Evolutionary conservation across 2,113 vertebrate species (phyloP), one percentile per base, ranked within the genome.

Genomic region (Nothobranchius kuhntae): DNA sequence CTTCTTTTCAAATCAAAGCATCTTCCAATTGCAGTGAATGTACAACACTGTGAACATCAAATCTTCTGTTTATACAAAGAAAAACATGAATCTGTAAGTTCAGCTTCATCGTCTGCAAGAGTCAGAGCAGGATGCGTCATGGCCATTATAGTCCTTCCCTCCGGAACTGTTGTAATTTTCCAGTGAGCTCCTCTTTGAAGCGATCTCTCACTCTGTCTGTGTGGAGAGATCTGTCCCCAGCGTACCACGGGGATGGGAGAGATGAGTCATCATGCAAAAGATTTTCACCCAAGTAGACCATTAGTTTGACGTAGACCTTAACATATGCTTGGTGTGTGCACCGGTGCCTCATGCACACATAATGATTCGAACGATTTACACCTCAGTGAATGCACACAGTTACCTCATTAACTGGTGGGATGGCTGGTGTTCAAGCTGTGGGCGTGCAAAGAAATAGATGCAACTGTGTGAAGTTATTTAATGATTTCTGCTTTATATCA

Each of bases 241-340:
- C 61, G 48, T 58, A 68, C 36, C 2, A 26, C 68, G 45, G 46
- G 66, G 48, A 82, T 45, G 51, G 40, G 69, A 11, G 2, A 21
- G 53, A 77, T 89, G 85, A 86, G 72, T 87, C 87, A 89, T 64
- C 13, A 11, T 50, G 73, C 17, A 67, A 67, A 64, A 24, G 45
- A 82, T 72, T 75, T 78, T 78, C 81, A 63, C 46, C 7, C 54
- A 56, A 58, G 38, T 55, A 78, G 61, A 71, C 69, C 71, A 52
- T 80, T 67, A 73, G 45, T 51, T 73, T 77, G 30, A 70, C 17
- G 44, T 47, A 81, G 53, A 64, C 58, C 62, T 61, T 68, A 71
- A 40, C 13, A 1, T 66, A 11, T n/a, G 40, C 44, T 50, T 46
- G 6, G 2, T 30, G 9, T 10, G 42, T 50, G 13, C 61, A 47